A percentile compares a stretch with the other conserved stretches of the same genome.
phyloP scores from a whole-genome alignment of 2,113 vertebrate genomes.

The Myocastor coypus region DNA sequence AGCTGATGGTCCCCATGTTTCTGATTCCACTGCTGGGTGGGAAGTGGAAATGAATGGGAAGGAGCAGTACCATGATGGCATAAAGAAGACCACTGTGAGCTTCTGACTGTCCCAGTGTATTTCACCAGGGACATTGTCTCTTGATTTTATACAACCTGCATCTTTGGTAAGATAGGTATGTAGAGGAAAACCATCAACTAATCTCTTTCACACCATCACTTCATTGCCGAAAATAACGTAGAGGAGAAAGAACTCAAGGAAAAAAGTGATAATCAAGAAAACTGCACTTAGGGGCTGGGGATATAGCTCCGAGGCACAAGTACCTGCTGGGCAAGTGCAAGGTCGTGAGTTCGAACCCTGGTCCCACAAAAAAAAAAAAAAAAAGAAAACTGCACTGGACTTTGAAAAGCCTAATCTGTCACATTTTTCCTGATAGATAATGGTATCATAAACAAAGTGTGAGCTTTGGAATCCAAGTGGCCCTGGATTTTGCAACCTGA shows the following conservation, averaged over 20 bases:
- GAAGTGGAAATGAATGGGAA: not conserved
- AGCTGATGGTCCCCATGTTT: not conserved
- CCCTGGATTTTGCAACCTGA: not conserved
- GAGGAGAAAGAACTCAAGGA: not conserved
- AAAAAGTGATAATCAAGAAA: not conserved
- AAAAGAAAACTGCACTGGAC: not conserved
- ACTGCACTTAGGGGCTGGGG: too few relatives aligned
- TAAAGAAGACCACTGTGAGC: not conserved
- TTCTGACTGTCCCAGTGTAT: not conserved
- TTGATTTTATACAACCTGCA: not conserved
- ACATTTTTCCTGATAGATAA: not conserved
- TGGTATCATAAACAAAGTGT: not conserved
- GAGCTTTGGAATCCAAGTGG: not conserved
- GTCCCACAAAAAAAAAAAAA: constrained; percentile 47
- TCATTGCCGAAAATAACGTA: not conserved
- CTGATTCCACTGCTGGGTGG: not conserved
- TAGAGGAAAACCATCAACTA: not conserved
- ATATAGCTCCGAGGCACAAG: too few relatives aligned
- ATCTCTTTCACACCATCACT: not conserved
- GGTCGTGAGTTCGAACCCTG: too few relatives aligned
- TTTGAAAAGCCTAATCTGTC: constrained; percentile 1
- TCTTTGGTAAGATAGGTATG: not conserved
- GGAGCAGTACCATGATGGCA: not conserved
- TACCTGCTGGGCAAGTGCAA: too few relatives aligned
- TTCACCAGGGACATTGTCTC: not conserved